Evolutionary conservation across 92 coral and sea anemone species (phyloP), one percentile per base, ranked within the genome.

Genomic region (Epizoanthus scotinus): DNA sequence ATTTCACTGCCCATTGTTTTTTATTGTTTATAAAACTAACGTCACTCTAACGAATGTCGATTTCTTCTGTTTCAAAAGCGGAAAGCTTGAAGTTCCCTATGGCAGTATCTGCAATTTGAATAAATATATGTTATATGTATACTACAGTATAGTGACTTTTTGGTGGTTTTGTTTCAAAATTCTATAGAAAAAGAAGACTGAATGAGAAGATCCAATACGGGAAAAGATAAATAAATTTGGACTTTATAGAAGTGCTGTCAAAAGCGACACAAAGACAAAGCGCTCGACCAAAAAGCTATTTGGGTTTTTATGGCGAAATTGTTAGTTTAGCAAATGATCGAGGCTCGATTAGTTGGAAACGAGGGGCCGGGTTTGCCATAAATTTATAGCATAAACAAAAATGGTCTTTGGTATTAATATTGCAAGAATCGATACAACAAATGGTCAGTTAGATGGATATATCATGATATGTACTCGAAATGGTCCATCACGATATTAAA

Each of bases 401-500:
- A 64, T 15, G 40, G 6, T 64, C 70, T 40, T 13, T 17, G 8
- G 38, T 20, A 26, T 10, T 40, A 75, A 58, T 6, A n/a, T 13
- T 40, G 24, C 36, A 36, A n/a, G 53, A 50, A 21, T 71, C 62
- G 18, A 14, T 15, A 18, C 19, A 14, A 59, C 56, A 59, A 58
- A 38, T 38, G 42, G 14, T 47, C 42, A 25, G 47, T 38, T 59
- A 13, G 28, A 58, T 15, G 27, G 24, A 64, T 27, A 27, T 14
- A n/a, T n/a, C n/a, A n/a, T n/a, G n/a, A n/a, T n/a, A n/a, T n/a
- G n/a, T 13, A 64, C 40, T 29, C 6, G 20, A 59, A 74, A 75
- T 27, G 63, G 14, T 31, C 50, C 44, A 54, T 9, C 67, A 36
- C 67, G 66, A 58, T 58, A 75, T 58, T 60, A 71, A 71, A 64